Conservation (phyloP, 2,113 vertebrate species). For the Ahaetulla prasina region DNA sequence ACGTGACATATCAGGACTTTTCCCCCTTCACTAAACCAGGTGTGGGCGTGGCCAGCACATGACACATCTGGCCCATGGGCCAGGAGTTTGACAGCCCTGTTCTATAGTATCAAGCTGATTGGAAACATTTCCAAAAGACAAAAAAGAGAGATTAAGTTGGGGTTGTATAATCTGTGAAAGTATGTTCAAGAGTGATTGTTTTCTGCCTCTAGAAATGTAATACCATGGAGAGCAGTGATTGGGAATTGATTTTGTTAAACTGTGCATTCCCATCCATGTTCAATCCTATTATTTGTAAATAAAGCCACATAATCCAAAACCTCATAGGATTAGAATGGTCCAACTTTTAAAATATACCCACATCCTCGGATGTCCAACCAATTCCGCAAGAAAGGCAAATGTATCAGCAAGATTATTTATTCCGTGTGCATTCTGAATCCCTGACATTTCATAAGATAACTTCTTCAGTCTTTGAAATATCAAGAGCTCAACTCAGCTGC, state of each 20-base stretch:
- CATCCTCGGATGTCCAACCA: background rate
- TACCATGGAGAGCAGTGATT: background rate
- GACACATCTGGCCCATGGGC: no score
- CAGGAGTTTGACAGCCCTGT: background rate
- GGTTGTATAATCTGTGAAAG: background rate
- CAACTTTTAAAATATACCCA: background rate
- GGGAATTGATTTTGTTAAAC: background rate
- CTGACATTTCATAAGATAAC: background rate
- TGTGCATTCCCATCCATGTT: background rate
- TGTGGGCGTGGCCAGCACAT: no score
- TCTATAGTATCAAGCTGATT: background rate
- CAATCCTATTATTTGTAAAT: background rate
- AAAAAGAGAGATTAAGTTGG: background rate
- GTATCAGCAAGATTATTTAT: background rate
- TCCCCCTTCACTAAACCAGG: no score
- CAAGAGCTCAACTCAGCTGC: background rate
- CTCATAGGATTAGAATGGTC: background rate
- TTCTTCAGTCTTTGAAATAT: background rate
- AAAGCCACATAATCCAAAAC: background rate
- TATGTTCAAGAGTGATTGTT: background rate
- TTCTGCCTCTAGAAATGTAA: background rate
- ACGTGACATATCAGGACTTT: no score
- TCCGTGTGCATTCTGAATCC: background rate
- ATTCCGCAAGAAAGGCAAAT: background rate
- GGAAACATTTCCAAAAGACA: background rate